Conservation (phyloP, 2,888 invertebrate species). For the Cephalotes varians region DNA sequence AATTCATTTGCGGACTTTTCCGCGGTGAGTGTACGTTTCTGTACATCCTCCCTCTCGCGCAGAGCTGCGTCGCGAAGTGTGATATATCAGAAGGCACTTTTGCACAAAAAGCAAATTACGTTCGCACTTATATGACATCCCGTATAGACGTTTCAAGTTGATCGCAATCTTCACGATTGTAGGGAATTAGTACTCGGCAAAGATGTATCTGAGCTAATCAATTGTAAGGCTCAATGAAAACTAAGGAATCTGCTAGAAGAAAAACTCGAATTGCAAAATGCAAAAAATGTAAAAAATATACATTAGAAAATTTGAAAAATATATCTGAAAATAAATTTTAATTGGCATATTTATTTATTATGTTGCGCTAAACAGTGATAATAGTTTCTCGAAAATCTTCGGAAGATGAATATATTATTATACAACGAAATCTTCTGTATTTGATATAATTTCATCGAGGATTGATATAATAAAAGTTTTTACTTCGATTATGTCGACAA, state of each 20-base stretch:
- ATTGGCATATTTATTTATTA: too few species aligned
- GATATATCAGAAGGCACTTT: slow-evolving; percentile 46
- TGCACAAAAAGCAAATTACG: slow-evolving; percentile 42
- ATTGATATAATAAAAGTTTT: too few species aligned
- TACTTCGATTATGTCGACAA: too few species aligned
- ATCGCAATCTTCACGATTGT: slow-evolving; percentile 21
- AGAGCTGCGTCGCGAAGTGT: slow-evolving; percentile 27
- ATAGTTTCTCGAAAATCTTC: too few species aligned
- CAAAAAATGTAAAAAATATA: neutral
- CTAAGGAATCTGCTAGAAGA: neutral
- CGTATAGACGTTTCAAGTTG: neutral
- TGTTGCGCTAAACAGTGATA: too few species aligned
- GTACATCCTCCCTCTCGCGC: slow-evolving; percentile 45
- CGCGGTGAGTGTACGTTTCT: slow-evolving; percentile 37
- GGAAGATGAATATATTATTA: too few species aligned
- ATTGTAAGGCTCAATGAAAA: neutral
- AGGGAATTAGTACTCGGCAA: neutral
- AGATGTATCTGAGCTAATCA: neutral
- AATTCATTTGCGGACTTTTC: slow-evolving; percentile 54
- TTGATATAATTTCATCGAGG: too few species aligned
- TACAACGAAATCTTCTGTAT: too few species aligned
- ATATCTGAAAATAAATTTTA: neutral
- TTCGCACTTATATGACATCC: slow-evolving; percentile 25
- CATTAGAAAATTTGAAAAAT: neutral
- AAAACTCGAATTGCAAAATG: neutral